A percentile compares a stretch with the other conserved stretches of the same genome.
Evolutionary conservation across 2,888 invertebrate species (phyloP).

Genomic region (Andrena haemorrhoa): DNA sequence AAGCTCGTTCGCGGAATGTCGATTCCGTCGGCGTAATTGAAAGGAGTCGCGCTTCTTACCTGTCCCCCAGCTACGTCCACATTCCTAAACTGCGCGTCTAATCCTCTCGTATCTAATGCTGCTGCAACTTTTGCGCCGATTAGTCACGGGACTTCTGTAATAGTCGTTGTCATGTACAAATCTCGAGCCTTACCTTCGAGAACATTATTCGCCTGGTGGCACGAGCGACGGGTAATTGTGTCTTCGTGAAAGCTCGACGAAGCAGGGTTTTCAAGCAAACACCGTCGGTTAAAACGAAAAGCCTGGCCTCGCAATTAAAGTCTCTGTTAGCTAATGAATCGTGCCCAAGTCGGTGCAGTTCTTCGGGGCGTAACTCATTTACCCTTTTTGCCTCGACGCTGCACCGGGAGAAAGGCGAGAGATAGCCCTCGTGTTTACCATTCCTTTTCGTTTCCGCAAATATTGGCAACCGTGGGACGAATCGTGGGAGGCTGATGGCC

Average conservation of each 20-base stretch:
- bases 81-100: constrained; percentile 50
- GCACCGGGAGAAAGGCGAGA: not conserved
- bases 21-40: constrained; percentile 49
- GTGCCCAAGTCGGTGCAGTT: constrained; percentile 18
- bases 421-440: constrained; percentile 58
- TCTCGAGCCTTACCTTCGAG: not conserved
- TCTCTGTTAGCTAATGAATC: constrained; percentile 37
- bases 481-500: constrained; percentile 64
- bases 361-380: constrained; percentile 3
- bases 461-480: constrained; percentile 73
- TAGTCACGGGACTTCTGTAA: constrained; percentile 31
- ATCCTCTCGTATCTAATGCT: constrained; percentile 42
- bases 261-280: constrained; percentile 36
- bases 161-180: not conserved
- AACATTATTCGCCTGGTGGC: constrained; percentile 24
- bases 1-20: constrained; percentile 46
- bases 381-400: not conserved
- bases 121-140: constrained; percentile 31
- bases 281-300: constrained; percentile 24
- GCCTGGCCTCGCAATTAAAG: constrained; percentile 37
- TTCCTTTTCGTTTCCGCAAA: constrained; percentile 73
- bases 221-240: constrained; percentile 8
- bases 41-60: constrained; percentile 42
- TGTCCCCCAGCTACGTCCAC: constrained; percentile 14
- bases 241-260: not conserved